Base-by-base conservation (phyloP, 53 echinoderm and acorn worm genomes). In the Henricia sp. region DNA sequence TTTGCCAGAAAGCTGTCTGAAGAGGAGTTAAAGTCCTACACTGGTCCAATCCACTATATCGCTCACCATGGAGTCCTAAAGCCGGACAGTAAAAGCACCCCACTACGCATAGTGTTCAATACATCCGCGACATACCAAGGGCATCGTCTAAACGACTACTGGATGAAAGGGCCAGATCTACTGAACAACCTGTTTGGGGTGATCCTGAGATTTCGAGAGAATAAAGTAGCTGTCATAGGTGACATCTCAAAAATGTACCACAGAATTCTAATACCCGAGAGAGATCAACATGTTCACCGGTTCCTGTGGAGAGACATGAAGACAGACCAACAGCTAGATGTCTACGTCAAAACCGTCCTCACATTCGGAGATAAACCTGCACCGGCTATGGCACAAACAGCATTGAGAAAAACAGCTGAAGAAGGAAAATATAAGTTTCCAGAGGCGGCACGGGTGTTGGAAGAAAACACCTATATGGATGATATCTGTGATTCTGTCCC, bases 181-280 rank as follows among this genome's bases (percentile, higher is more conserved):
- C 53, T 93, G 23, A 93, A 88, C 57, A 77, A 8, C 8, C 48
- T 46, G 8, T 14, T 46, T 46, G 48, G 48, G 14, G 48, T 46
- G 48, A 10, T 46, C 8, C 48, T 46, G 6, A 76, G 88, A 28
- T 91, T 83, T 71, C 33, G 87, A 29, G 72, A 91, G 69, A 50
- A 67, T 3, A 21, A 73, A 42, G 48, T 87, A n/a, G 88, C 84
- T 19, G 50, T 84, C 14, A 53, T 19, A 34, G 77, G 77, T 1
- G 90, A 93, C 68, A 93, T 93, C 13, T 93, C 89, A 10, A 86
- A 93, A 44, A 89, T 89, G 89, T 92, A 89, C 50, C 92, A 88
- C 55, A 41, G 85, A 24, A 70, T 89, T 3, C 65, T 76, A 27
- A 88, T 91, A 24, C 88, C 92, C 26, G 88, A 92, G 50, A 6